Conservation (phyloP, 2,797 vertebrate species). For the Sciaenops ocellatus region DNA sequence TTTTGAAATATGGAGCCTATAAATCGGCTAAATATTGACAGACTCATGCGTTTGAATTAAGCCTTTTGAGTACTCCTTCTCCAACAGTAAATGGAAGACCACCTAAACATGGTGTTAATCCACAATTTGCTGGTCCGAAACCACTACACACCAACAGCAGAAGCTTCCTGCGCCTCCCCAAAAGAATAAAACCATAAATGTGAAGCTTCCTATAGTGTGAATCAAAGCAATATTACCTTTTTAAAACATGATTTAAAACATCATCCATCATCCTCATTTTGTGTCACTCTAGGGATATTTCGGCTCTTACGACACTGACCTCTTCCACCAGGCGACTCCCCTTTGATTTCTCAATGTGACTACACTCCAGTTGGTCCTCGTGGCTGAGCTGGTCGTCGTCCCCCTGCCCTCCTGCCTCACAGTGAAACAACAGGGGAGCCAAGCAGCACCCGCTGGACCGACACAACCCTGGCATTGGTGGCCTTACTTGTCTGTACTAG, state of each 20-base stretch:
- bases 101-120: background rate
- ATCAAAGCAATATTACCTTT: background rate
- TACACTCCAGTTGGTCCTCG: constrained; percentile 54
- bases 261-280: no score
- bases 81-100: background rate
- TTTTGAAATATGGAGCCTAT: background rate
- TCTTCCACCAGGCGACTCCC: constrained; percentile 27
- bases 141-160: background rate
- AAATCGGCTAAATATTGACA: background rate
- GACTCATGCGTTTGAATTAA: background rate
- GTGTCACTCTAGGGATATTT: no score
- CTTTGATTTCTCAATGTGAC: constrained; percentile 11
- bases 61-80: background rate
- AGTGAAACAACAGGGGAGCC: constrained; percentile 47
- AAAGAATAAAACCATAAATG: background rate
- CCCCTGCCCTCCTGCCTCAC: background rate
- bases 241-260: background rate
- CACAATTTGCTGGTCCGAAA: background rate
- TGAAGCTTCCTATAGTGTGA: background rate
- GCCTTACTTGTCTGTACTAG: constrained; percentile 12
- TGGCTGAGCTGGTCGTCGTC: constrained; percentile 57
- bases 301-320: constrained; percentile 60
- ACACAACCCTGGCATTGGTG: constrained; percentile 65
- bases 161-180: background rate
- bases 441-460: constrained; percentile 66